Evolutionary conservation across 2,113 vertebrate species (phyloP), one percentile per base, ranked within the genome.

Genomic region (Romanogobio albipinnatus): DNA sequence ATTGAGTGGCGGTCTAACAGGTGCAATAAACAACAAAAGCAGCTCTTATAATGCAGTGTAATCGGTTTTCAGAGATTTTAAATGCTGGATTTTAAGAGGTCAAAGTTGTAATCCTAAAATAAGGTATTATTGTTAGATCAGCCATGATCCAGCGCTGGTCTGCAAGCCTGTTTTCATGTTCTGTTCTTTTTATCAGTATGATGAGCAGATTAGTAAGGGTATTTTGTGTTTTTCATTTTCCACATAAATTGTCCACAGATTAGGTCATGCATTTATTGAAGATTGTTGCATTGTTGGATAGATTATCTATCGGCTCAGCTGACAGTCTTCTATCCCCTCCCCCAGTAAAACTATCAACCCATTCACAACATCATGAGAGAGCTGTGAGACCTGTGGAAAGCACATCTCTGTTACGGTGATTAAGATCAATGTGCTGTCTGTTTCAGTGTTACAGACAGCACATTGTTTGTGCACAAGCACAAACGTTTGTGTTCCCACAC

Each of bases 81-180:
- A 90, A 89, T 80, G 83, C 84, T 87, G 78, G 82, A 81, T 56
- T 88, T 89, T 81, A 86, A 86, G 59, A 81, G 87, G 90, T 92
- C 85, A 89, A 81, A 80, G 84, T 88, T 75, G 66, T 93, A 91
- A 92, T 92, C 89, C 88, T 81, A 90, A 91, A 93, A 92, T 87
- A 92, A 89, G 84, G 76, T 84, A 51, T 80, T 85, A 75, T 88
- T 90, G 89, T 86, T 82, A 76, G 82, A 53, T 78, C 87, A 89
- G 88, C 45, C 39, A 78, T 91, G 88, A 93, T 93, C 82, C 90
- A 91, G 87, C 62, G 82, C 24, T 75, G 53, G 82, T 85, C 87
- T 91, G 86, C 76, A 81, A 26, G 76, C 85, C n/a, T 80, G 84
- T 88, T 83, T 84, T 43, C 4, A n/a, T 70, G 4, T 43, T 70